Evolutionary conservation across 2,888 invertebrate species (phyloP).

Genomic region (Tetheella fluctuosa): DNA sequence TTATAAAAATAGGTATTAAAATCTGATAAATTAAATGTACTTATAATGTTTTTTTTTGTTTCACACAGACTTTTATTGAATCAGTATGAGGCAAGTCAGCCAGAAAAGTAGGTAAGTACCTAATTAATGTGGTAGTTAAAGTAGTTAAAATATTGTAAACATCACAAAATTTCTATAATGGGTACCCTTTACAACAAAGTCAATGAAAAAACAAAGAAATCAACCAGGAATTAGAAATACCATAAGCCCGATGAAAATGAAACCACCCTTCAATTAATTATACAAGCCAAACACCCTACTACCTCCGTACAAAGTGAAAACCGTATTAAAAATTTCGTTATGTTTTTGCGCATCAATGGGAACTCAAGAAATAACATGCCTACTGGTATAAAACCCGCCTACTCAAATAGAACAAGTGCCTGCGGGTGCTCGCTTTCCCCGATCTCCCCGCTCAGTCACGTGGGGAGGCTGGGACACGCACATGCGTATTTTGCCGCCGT

Average conservation of each 20-base stretch:
- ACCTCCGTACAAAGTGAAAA: slow-evolving; percentile 24
- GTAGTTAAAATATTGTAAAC: no score
- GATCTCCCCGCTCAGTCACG: slow-evolving; percentile 31
- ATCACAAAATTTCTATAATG: not conserved
- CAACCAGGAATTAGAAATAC: slow-evolving; percentile 54
- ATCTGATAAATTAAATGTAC: no score
- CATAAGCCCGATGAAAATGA: slow-evolving; percentile 55
- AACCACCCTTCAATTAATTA: slow-evolving; percentile 71
- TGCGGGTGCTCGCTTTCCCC: slow-evolving; percentile 7
- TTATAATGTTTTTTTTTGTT: no score
- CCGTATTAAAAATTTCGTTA: not conserved
- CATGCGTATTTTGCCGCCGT: slow-evolving; percentile 72
- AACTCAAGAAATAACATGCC: slow-evolving; percentile 48
- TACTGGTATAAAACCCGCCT: slow-evolving; percentile 14
- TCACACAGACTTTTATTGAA: no score
- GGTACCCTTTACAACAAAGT: slow-evolving; percentile 32
- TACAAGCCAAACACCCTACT: slow-evolving; percentile 55
- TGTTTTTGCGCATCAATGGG: slow-evolving; percentile 40
- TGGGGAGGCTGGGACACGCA: slow-evolving; percentile 61
- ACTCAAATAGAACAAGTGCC: slow-evolving; percentile 8
- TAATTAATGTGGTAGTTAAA: no score
- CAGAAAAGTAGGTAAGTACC: no score
- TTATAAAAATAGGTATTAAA: not conserved
- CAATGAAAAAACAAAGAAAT: slow-evolving; percentile 37
- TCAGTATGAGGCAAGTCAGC: no score